Percentiles rank a stretch among this genome's conserved stretches.
Conservation (phyloP, 2,113 vertebrate species). For the Archilochus colubris region DNA sequence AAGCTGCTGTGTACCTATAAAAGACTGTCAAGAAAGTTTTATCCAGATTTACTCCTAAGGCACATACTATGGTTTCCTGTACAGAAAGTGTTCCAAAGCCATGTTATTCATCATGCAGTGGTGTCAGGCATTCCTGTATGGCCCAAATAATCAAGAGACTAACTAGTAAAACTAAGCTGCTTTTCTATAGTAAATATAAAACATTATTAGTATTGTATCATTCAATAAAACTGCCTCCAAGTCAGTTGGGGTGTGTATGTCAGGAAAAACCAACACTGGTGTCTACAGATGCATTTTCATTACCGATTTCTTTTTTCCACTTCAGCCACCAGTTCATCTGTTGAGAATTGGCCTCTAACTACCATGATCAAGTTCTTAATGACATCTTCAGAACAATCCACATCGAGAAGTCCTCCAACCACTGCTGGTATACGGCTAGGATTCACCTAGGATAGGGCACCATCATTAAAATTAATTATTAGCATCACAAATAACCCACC, state of each 20-base stretch:
- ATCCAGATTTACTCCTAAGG: background rate
- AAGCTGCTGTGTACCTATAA: background rate
- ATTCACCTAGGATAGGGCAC: constrained; percentile 82
- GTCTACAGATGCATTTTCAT: background rate
- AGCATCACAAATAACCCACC: background rate
- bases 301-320: constrained; percentile 95
- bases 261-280: background rate
- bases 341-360: constrained; percentile 92
- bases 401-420: constrained; percentile 90
- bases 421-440: constrained; percentile 91
- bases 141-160: background rate
- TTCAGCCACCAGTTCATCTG: constrained; percentile 91
- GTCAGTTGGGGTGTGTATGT: background rate
- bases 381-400: constrained; percentile 93
- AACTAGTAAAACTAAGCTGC: background rate
- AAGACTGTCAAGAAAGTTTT: background rate
- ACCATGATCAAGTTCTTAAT: constrained; percentile 93
- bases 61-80: background rate
- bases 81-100: background rate
- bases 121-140: background rate
- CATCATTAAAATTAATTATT: background rate
- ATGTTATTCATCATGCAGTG: background rate
- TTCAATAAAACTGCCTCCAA: background rate
- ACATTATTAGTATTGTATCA: background rate
- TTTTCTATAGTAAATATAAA: background rate